Base-by-base conservation (phyloP, 2,888 invertebrate genomes). In the Hylaea fasciaria region DNA sequence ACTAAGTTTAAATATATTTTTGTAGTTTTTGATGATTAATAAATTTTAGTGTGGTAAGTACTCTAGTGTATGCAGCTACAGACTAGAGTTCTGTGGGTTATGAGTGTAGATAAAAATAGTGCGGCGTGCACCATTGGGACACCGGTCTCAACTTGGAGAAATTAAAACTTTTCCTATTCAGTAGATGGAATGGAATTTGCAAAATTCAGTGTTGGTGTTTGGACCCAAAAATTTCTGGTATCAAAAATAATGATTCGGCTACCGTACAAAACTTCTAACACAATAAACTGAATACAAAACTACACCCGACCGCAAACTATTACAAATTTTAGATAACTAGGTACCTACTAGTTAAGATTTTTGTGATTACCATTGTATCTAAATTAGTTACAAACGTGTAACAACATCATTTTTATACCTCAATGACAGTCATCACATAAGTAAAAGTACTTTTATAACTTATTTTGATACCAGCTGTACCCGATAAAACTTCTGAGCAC, bases 121-220 rank as follows among this genome's bases (percentile, higher is more conserved):
- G 37, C 35, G 45, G 40, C 41, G 0, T 22, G 56, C 46, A 28
- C 63, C 51, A 51, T 50, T 46, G 60, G 59, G 54, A 47, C 44
- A 32, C 16, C 35, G 51, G 28, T 51, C 14, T 40, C 52, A 41
- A 55, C 45, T 65, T 53, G 57, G 60, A 59, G 65, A 68, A 71
- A 72, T 71, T 75, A 70, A 74, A 80, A 77, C 74, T 77, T 77
- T 74, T 64, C 61, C 72, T 66, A 70, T 75, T 70, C 62, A 35
- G 54, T 32, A 52, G 65, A 58, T 50, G 54, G 56, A 65, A 64
- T 61, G 57, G 58, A 62, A 65, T 72, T 70, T 39, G 51, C 46
- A 51, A 62, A 71, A 61, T 50, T 59, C 41, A 32, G 56, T 62
- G 54, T 39, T 62, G 49, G 12, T 4, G 48, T 51, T 22, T 45